Base-by-base conservation (phyloP, 2,888 invertebrate species). In the Phlogophora meticulosa region DNA sequence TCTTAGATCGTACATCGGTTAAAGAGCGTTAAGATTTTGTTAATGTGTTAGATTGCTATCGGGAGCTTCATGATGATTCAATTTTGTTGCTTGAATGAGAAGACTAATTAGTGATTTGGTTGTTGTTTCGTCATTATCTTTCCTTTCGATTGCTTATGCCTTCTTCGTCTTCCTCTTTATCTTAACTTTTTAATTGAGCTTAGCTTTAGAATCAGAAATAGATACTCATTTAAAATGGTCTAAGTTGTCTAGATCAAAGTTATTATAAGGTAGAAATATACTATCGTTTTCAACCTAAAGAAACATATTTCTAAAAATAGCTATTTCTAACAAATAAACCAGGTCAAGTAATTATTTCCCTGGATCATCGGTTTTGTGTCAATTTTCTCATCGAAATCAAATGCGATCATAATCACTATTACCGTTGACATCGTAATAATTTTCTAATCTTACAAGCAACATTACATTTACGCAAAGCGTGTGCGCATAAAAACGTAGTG, bases 31-130 rank as follows among this genome's bases (percentile, higher is more conserved):
- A 79, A 77, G 53, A 61, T 56, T 74, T 64, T 38, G 58, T 42
- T 75, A 36, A 72, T 32, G 66, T 43, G n/a, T 58, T 43, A 9
- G 67, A 78, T 70, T 56, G 13, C 46, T 63, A 81, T 81, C 79
- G 20, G 9, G 11, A 56, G 38, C 17, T 77, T 67, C 46, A 22
- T 67, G 52, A 65, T 72, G 22, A 53, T 62, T 78, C 17, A 65
- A 77, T 60, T 51, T 42, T 13, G 17, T 51, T 45, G 36, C 40
- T 60, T 40, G 15, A 24, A 0, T 17, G 24, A 20, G n/a, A 22
- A 48, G 34, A 55, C 59, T 42, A 36, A 28, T 43, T 36, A 28
- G 24, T 42, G 48, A 56, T 15, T 34, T 17, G 13, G 46, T 17
- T 42, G 10, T 10, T 11, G 17, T 28, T 36, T 45, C 17, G 15